These are phyloP conservation scores for Drosophila paranaensis DNA, from an alignment of 2,888 invertebrate genomes.

Conservation along the genomic window DNA sequence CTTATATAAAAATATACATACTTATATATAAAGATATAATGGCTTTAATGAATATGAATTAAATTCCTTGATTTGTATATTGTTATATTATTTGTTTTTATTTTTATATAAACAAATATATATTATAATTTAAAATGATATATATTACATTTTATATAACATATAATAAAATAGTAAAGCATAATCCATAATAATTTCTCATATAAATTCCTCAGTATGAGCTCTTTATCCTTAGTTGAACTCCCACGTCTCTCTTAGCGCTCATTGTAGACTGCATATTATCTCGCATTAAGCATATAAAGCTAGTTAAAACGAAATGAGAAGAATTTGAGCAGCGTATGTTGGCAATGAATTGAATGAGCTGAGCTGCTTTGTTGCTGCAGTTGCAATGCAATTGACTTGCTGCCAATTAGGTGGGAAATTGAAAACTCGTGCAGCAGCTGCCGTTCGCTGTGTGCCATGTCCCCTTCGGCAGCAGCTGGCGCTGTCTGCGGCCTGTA, in stretches of 20 bases:
- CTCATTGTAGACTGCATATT: background rate
- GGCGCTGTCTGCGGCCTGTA: constrained; percentile 36
- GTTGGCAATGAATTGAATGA: constrained; percentile 6
- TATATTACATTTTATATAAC: no score
- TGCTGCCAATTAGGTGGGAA: constrained; percentile 68
- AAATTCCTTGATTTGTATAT: no score
- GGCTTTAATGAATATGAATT: no score
- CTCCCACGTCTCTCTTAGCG: background rate
- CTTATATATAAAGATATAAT: no score
- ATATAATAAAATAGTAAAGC: no score
- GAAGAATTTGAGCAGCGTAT: background rate
- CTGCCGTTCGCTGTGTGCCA: constrained; percentile 25
- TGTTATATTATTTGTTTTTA: no score
- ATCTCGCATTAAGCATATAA: background rate
- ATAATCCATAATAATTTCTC: background rate
- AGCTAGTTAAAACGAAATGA: background rate
- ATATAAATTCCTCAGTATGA: no score
- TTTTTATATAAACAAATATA: no score
- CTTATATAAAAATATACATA: no score
- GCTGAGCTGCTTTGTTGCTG: constrained; percentile 22
- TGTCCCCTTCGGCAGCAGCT: constrained; percentile 32
- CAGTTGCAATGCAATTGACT: constrained; percentile 53
- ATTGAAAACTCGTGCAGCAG: constrained; percentile 49
- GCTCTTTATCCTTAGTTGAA: background rate
- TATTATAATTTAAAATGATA: no score